Evolutionary conservation across 1,140 invertebrate species (phyloP), one percentile per base, ranked within the genome.

Genomic region (Microplitis demolitor): DNA sequence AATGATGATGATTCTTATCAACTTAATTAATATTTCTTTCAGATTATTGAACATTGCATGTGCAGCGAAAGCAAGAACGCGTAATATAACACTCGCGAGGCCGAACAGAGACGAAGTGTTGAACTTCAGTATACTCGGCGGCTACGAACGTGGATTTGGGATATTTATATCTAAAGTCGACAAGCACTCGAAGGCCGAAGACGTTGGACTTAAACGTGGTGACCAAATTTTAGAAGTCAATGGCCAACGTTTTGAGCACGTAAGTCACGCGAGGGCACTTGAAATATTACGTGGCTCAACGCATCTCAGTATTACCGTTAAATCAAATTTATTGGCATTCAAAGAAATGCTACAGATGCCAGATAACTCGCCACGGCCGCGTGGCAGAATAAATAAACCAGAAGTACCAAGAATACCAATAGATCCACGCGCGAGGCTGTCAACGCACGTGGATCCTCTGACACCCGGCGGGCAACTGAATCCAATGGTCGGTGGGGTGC

Each of bases 181-280:
- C 79, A 93, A 94, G 76, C 92, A 92, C 69, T 97, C 96, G 3
- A 97, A 97, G 87, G 96, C 97, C 8, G 95, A 97, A 86, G 95
- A 98, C 80, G 94, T 97, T n/a, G 98, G 98, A 0, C 87, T 99
- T 14, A 98, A 98, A 87, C 89, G 96, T 63, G 98, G 98, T 2
- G 98, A 99, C 89, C 97, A 99, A 88, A 95, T 98, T 74, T 89
- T 99, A 68, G 96, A 99, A 88, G 97, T 99, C 0, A 99, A 99
- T 85, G 96, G 97, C 16, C 95, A 98, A 80, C 97, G 93, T 78
- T 98, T 99, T 85, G 93, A 96, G 80, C 95, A 97, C 83, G 94
- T 99, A 50, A 94, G 92, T 77, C 94, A 97, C 82, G 91, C 93
- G 16, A 92, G 93, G 81, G 97, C 98, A 3, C 89, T 98, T 76